Conservation (phyloP, 23 tunicate genomes). For the Phallusia fumigata region DNA sequence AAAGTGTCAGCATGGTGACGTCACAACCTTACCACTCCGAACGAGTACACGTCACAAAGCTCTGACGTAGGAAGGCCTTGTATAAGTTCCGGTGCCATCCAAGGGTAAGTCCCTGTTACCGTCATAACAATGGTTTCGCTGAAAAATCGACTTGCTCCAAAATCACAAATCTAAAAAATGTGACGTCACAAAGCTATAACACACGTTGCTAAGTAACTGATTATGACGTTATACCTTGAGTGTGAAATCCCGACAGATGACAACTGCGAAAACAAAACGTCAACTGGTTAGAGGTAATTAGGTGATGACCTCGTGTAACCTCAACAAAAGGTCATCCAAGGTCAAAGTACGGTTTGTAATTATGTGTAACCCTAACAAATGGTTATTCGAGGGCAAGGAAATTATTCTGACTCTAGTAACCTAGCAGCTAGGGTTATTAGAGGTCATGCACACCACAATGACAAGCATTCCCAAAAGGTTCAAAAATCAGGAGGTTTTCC, state of each 20-base stretch:
- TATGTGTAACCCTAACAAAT: too few species aligned
- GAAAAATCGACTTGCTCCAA: conserved; percentile 90
- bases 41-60: conserved; percentile 88
- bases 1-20: too few species aligned
- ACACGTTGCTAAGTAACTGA: not conserved
- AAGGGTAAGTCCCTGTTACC: conserved; percentile 91
- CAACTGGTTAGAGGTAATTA: not conserved
- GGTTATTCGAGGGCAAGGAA: too few species aligned
- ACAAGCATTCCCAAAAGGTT: too few species aligned
- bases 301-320: too few species aligned
- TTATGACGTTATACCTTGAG: conserved; percentile 38
- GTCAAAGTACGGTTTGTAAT: too few species aligned
- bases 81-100: conserved; percentile 99
- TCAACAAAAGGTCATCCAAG: too few species aligned
- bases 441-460: too few species aligned
- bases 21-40: conserved; percentile 69
- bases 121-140: conserved; percentile 89
- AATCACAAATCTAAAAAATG: conserved; percentile 72
- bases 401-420: too few species aligned
- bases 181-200: not conserved
- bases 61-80: conserved; percentile 91
- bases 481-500: too few species aligned
- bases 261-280: conserved; percentile 52
- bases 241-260: conserved; percentile 61
- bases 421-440: too few species aligned